These are phyloP conservation scores for Chloroclysta siterata DNA, from an alignment of 2,888 invertebrate species.

Conservation along the genomic window DNA sequence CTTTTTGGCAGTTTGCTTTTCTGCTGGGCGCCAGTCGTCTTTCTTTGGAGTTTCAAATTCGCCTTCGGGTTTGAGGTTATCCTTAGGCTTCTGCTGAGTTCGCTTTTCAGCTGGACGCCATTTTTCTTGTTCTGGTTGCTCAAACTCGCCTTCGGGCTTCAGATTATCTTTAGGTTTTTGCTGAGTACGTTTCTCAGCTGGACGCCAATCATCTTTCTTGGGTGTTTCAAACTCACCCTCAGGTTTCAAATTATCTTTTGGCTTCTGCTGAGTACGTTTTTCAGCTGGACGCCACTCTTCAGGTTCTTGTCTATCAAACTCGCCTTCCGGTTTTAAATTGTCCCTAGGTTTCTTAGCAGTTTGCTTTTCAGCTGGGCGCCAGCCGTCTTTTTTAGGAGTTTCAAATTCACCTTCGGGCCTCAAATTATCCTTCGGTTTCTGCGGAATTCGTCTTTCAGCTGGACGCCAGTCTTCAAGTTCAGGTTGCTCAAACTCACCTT, in stretches of 20 bases:
- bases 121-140: constrained; percentile 65
- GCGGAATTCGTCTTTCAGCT: constrained; percentile 58
- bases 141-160: constrained; percentile 77
- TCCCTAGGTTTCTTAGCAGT: constrained; percentile 66
- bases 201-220: constrained; percentile 59
- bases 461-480: constrained; percentile 65
- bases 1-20: constrained; percentile 66
- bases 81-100: constrained; percentile 66
- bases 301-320: constrained; percentile 76
- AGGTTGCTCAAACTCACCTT: constrained; percentile 74
- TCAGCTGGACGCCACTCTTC: constrained; percentile 69
- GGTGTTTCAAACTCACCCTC: constrained; percentile 80
- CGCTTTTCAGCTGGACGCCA: constrained; percentile 69
- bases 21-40: constrained; percentile 72
- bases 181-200: constrained; percentile 68
- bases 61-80: constrained; percentile 57
- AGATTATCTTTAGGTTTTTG: constrained; percentile 61
- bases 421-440: constrained; percentile 63
- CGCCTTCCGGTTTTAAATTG: constrained; percentile 86
- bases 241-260: constrained; percentile 76
- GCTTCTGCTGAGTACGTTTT: constrained; percentile 48
- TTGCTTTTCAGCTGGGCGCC: constrained; percentile 62
- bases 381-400: constrained; percentile 61
- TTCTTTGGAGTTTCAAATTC: constrained; percentile 63
- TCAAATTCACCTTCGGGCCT: constrained; percentile 80